A percentile compares a stretch with the other conserved stretches of the same genome.
Evolutionary conservation across 2,113 vertebrate species (phyloP).

Genomic region (Arvicanthis niloticus): DNA sequence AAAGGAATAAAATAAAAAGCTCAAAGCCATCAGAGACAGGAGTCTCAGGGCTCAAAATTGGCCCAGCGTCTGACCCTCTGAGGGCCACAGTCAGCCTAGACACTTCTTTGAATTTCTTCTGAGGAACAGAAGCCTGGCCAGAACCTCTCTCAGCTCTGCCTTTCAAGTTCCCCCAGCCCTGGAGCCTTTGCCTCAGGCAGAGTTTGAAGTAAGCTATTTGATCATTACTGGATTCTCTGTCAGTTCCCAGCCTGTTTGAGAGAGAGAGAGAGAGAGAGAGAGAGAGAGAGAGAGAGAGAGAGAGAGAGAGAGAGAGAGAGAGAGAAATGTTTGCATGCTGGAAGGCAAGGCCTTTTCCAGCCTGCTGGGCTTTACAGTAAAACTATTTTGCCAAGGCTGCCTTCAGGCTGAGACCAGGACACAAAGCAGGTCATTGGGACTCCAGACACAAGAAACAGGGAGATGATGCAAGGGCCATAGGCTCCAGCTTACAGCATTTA

Average conservation of each 20-base stretch:
- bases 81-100: not conserved
- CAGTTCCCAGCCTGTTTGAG: not conserved
- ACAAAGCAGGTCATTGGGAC: slow-evolving; percentile 9
- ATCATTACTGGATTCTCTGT: slow-evolving; percentile 64
- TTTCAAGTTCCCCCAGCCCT: slow-evolving; percentile 54
- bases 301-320: not conserved
- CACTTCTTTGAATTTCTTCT: slow-evolving; percentile 64
- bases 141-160: slow-evolving; percentile 2
- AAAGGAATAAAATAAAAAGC: slow-evolving; percentile 52
- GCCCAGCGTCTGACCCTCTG: not conserved
- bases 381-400: not conserved
- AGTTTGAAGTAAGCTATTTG: slow-evolving; percentile 68
- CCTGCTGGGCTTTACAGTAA: not conserved
- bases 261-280: not conserved
- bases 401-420: slow-evolving; percentile 49
- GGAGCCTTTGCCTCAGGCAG: slow-evolving; percentile 50
- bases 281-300: too few species aligned
- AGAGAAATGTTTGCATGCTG: not conserved
- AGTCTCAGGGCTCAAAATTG: slow-evolving; percentile 12
- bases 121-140: slow-evolving; percentile 62
- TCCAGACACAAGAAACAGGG: not conserved
- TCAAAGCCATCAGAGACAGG: not conserved
- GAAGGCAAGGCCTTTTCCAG: not conserved
- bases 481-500: not conserved
- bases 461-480: not conserved